Evolutionary conservation across 2,888 invertebrate species (phyloP), one percentile per base, ranked within the genome.

Genomic region (Agrotis puta): DNA sequence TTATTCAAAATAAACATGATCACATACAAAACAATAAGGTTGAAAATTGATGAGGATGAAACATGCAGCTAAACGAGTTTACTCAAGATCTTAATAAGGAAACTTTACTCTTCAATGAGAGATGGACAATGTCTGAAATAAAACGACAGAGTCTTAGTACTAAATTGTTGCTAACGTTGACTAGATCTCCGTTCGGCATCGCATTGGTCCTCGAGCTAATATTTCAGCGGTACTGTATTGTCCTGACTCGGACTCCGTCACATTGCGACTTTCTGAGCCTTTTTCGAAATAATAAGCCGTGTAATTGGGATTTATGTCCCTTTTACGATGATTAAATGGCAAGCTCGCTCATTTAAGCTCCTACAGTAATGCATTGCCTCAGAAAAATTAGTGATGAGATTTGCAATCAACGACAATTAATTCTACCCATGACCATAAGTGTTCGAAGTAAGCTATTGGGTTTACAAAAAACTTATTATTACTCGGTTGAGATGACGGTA

Each of bases 291-390:
- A 94, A 95, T 94, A 94, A 94, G 94, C 91, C 89, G 82, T 92
- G 92, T 94, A 94, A 94, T 94, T 93, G 93, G 92, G 90, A 95
- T 95, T 94, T 94, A 95, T 93, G 89, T 89, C 84, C 88, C 91
- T 90, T 92, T 94, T 92, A 91, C 90, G 90, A 94, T 93, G 93
- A 94, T 93, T 93, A 93, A 94, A 93, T 90, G 88, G 86, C 86
- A 77, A 77, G 82, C 80, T 80, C 76, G 85, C 89, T 92, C 92
- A 92, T 93, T 93, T 91, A 89, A 90, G 74, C 81, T 79, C 62
- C 82, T 80, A 83, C 82, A 85, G 89, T 89, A 89, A 93, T 89
- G 87, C 85, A 90, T 92, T 85, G 89, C 85, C 84, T 85, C 85
- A 79, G 81, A 87, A 87, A 86, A 85, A 86, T 90, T 90, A 88